phyloP scores from a whole-genome alignment of 2,888 invertebrate species.

The Galerucella nymphaeae region DNA sequence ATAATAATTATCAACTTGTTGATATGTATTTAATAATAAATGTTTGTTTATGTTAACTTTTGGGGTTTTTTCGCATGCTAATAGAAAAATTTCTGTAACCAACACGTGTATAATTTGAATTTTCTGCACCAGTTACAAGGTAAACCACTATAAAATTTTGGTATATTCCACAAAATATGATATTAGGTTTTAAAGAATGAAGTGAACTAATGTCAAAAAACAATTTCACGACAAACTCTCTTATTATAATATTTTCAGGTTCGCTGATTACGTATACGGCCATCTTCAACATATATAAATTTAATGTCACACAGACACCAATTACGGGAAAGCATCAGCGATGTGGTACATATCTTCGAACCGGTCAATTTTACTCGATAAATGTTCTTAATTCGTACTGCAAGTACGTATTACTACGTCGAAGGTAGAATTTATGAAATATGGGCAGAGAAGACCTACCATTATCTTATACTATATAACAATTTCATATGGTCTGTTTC shows the following conservation, averaged over 20 bases:
- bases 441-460: constrained; percentile 38
- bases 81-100: too few relatives aligned
- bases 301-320: constrained; percentile 17
- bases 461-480: constrained; percentile 39
- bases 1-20: too few relatives aligned
- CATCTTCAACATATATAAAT: not conserved
- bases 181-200: too few relatives aligned
- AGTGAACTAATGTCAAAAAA: too few relatives aligned
- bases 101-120: too few relatives aligned
- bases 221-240: too few relatives aligned
- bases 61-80: too few relatives aligned
- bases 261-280: not conserved
- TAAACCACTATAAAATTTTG: too few relatives aligned
- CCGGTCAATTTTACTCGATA: constrained; percentile 38
- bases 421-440: constrained; percentile 41
- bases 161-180: too few relatives aligned
- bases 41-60: too few relatives aligned
- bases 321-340: constrained; percentile 25
- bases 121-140: too few relatives aligned
- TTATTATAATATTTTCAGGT: not conserved
- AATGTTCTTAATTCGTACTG: constrained; percentile 41
- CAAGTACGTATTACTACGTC: constrained; percentile 42
- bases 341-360: constrained; percentile 22
- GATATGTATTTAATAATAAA: too few relatives aligned
- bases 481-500: not conserved